A percentile compares a stretch with the other conserved stretches of the same genome.
phyloP scores from a whole-genome alignment of 2,113 vertebrate species.

The Sinocyclocheilus anshuiensis region DNA sequence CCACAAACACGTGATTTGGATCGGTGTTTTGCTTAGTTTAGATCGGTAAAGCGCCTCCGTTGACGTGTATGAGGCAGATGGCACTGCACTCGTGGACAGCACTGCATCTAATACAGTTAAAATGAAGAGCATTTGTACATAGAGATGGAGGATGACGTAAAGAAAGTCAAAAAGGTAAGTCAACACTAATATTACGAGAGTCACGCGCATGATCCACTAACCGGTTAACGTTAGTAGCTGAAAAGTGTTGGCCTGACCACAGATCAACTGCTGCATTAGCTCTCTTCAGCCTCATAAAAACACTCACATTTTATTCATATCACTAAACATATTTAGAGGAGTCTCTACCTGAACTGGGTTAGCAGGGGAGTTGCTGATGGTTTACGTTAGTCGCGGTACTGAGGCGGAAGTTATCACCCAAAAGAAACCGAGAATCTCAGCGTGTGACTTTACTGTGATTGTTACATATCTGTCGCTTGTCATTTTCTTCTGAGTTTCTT shows the following conservation, averaged over 20 bases:
- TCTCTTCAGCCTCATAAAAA: not conserved
- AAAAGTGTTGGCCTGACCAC: conserved; percentile 8
- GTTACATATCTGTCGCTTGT: not conserved
- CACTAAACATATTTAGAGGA: not conserved
- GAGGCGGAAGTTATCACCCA: not conserved
- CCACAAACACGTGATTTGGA: not conserved
- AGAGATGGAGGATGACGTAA: conserved; percentile 92
- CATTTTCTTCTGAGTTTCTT: not conserved
- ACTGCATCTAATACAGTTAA: conserved; percentile 63
- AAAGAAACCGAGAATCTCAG: conserved; percentile 3
- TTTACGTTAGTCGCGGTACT: not conserved
- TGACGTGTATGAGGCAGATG: conserved; percentile 54
- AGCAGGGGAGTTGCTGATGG: not conserved
- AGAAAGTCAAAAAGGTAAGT: conserved; percentile 91
- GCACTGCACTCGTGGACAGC: conserved; percentile 45
- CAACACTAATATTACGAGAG: not conserved
- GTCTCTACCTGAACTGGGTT: not conserved
- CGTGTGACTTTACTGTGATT: not conserved
- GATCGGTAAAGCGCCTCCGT: conserved; percentile 39
- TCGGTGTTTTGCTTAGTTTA: conserved; percentile 56
- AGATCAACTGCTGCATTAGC: not conserved
- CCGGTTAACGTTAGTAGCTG: not conserved
- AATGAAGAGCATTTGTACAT: conserved; percentile 65
- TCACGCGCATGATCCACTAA: not conserved
- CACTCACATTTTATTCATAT: not conserved